phyloP scores from a whole-genome alignment of 2,113 vertebrate genomes.

The Planiliza haematocheilus region DNA sequence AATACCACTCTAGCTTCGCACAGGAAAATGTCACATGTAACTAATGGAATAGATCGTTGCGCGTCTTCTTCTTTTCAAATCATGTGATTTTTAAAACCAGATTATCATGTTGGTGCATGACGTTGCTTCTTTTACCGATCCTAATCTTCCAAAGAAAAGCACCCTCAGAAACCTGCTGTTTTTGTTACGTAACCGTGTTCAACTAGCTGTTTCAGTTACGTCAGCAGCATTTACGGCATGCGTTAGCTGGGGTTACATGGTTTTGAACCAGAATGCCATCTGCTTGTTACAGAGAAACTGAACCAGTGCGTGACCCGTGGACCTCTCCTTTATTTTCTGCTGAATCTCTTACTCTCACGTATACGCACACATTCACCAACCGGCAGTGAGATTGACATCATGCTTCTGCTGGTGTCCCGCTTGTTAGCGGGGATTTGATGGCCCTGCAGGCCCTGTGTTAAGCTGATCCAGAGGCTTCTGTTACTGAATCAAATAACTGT shows the following conservation, averaged over 20 bases:
- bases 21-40: background rate
- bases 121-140: background rate
- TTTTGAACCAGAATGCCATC: conserved; percentile 48
- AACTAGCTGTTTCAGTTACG: conserved; percentile 16
- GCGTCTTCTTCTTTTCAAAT: background rate
- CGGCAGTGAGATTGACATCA: conserved; percentile 10
- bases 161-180: conserved; percentile 16
- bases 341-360: background rate
- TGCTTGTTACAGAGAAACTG: conserved; percentile 46
- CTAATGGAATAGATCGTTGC: background rate
- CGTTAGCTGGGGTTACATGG: conserved; percentile 10
- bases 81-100: background rate
- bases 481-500: conserved; percentile 54
- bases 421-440: conserved; percentile 49
- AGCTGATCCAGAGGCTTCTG: conserved; percentile 41
- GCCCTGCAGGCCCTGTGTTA: conserved; percentile 38
- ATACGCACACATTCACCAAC: conserved; percentile 6
- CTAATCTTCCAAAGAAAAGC: conserved; percentile 44
- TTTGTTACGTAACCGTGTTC: conserved; percentile 29
- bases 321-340: background rate
- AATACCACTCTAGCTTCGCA: too few species aligned
- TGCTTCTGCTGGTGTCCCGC: conserved; percentile 18
- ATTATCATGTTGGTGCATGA: background rate
- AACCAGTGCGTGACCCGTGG: conserved; percentile 25
- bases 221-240: conserved; percentile 32